Evolutionary conservation across 2,113 vertebrate genomes (phyloP).

Genomic region (Notarius quadriscutis): DNA sequence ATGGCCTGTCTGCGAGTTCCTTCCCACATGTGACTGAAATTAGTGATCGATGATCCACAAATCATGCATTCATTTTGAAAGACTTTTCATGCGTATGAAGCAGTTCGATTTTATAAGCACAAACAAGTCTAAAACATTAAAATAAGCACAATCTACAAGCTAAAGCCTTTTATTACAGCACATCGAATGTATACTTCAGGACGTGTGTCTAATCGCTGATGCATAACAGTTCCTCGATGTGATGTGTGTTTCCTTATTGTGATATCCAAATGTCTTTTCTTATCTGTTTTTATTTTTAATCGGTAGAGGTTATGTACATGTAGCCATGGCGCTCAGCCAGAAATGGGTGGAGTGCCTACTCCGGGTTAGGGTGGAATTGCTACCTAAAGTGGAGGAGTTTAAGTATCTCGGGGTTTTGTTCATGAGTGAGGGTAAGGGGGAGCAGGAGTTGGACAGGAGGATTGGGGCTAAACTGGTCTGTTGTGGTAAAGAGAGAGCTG

Average conservation of each 20-base stretch:
- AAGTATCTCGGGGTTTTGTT: too few relatives aligned
- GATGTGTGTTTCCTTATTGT: not conserved
- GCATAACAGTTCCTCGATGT: not conserved
- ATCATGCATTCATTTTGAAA: not conserved
- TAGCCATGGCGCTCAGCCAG: too few relatives aligned
- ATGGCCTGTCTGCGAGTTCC: not conserved
- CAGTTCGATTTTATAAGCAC: not conserved
- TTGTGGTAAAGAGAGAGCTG: too few relatives aligned
- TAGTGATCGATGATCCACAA: not conserved
- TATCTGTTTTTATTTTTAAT: too few relatives aligned
- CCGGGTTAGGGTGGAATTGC: too few relatives aligned
- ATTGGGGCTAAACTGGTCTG: too few relatives aligned
- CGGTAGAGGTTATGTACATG: too few relatives aligned
- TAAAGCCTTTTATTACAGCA: not conserved
- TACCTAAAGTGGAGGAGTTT: too few relatives aligned
- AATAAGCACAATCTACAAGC: not conserved
- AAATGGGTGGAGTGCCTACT: too few relatives aligned
- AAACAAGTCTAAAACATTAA: not conserved
- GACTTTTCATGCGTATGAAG: not conserved
- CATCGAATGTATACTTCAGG: not conserved
- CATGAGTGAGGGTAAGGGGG: too few relatives aligned
- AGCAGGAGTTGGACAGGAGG: too few relatives aligned
- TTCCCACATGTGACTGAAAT: slow-evolving; percentile 6
- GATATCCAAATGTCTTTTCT: not conserved
- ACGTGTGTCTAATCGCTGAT: not conserved